A percentile compares a stretch with the other conserved stretches of the same genome.
These are phyloP conservation scores for Tetramorium parvispinum DNA, from an alignment of 1,140 invertebrate genomes.

Conservation along the genomic window DNA sequence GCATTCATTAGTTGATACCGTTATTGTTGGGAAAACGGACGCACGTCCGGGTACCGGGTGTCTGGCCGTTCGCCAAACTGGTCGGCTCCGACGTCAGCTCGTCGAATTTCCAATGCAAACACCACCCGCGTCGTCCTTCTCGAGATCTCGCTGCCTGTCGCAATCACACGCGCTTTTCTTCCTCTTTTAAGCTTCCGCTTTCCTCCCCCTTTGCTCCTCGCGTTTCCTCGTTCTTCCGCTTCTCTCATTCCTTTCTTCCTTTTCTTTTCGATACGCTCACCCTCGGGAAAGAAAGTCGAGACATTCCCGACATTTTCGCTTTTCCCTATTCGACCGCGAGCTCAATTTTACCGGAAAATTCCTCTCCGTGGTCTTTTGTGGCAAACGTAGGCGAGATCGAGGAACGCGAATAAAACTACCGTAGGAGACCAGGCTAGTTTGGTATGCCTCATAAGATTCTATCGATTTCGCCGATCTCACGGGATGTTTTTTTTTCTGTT, in stretches of 20 bases:
- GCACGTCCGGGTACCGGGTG: conserved; percentile 1
- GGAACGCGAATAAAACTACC: conserved; percentile 46
- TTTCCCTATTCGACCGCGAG: conserved; percentile 21
- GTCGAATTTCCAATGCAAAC: conserved; percentile 63
- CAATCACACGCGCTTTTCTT: neutral
- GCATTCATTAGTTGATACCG: conserved; percentile 55
- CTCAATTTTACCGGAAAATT: conserved; percentile 56
- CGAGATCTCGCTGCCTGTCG: neutral
- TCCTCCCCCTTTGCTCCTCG: neutral
- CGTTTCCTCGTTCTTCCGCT: neutral
- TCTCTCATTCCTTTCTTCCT: neutral
- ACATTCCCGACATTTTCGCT: conserved; percentile 51
- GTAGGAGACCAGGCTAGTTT: conserved; percentile 36
- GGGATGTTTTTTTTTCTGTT: conserved; percentile 33
- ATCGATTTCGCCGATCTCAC: conserved; percentile 40
- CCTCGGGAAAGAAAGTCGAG: conserved; percentile 10
- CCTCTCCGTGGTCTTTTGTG: conserved; percentile 48
- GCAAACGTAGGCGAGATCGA: conserved; percentile 26
- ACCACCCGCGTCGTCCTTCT: neutral
- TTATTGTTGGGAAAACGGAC: conserved; percentile 22
- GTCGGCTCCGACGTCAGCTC: neutral
- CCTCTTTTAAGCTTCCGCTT: neutral
- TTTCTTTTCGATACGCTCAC: conserved; percentile 29
- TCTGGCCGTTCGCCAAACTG: conserved; percentile 54
- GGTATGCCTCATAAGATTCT: conserved; percentile 43